Base-by-base conservation (phyloP, 2,113 vertebrate genomes). In the Myiozetetes cayanensis region DNA sequence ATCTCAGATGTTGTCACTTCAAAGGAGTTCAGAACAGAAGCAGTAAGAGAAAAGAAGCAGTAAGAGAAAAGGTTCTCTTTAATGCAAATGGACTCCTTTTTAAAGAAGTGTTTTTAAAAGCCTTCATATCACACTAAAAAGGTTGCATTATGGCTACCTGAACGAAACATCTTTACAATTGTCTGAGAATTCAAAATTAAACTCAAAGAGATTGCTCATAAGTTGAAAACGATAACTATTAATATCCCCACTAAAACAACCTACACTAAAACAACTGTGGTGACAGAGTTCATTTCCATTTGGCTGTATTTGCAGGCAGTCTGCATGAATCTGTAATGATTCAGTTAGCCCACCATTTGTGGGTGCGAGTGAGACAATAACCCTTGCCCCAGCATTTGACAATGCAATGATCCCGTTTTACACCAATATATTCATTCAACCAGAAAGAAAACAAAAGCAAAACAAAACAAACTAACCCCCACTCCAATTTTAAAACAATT, bases 11-110 rank as follows among this genome's bases (percentile, higher is more conserved):
- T 27, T 87, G 56, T 91, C 87, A 87, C 62, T 93, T 91, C 87
- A 85, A 79, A 96, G 67, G 72, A 68, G 41, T 66, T 58, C 46
- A 89, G 87, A 92, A 88, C 37, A 90, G 90, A 87, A 91, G 31
- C 24, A 41, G 44, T 31, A 76, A 75, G 61, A 87, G 46, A 93
- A 85, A 82, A 84, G 63, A 85, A 35, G 70, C 52, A 56, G 27
- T 28, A 79, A 79, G 53, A 85, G 39, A 95, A 79, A 73, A 76
- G 37, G 24, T 49, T 46, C 28, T 50, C 30, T 89, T 73, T 77
- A 81, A 89, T 87, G 47, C 56, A 87, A 87, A 87, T 85, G 7
- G 12, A 0, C 31, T 89, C 46, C 39, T 65, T 85, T 87, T 56
- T 24, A 89, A 84, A 89, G 19, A 84, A 7, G 1, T 63, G 50